These are phyloP conservation scores for Meganola albula DNA, from an alignment of 2,888 invertebrate species.

Conservation along the genomic window DNA sequence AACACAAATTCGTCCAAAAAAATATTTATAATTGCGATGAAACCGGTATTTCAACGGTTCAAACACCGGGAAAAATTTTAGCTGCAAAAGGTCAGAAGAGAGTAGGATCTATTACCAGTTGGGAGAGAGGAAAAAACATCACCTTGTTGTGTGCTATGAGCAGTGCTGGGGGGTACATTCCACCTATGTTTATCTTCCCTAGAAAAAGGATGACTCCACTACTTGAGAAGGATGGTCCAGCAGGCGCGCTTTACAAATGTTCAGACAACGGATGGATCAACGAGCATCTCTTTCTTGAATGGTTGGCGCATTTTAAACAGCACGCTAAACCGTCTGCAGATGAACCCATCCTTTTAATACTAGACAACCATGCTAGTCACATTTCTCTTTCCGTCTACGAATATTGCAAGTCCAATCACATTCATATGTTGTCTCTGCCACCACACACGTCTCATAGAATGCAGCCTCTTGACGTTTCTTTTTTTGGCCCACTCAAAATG, in stretches of 20 bases:
- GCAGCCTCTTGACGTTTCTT: conserved; percentile 12
- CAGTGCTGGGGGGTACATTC: conserved; percentile 19
- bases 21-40: conserved; percentile 19
- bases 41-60: conserved; percentile 16
- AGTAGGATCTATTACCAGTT: conserved; percentile 18
- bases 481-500: conserved; percentile 8
- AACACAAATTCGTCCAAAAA: conserved; percentile 1
- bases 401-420: no score
- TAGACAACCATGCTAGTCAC: conserved; percentile 20
- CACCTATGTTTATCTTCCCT: conserved; percentile 15
- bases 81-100: conserved; percentile 21
- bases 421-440: conserved; percentile 16
- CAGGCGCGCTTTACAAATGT: conserved; percentile 11
- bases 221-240: conserved; percentile 18
- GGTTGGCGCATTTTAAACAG: no score
- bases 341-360: no score
- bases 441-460: conserved; percentile 14
- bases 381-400: no score
- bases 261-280: conserved; percentile 7
- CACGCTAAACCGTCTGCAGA: no score
- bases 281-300: no score
- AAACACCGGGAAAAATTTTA: conserved; percentile 17
- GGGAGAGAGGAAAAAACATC: conserved; percentile 18
- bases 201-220: conserved; percentile 16
- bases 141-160: conserved; percentile 15